Base-by-base conservation (phyloP, 2,797 vertebrate species). In the Chiroxiphia lanceolata region DNA sequence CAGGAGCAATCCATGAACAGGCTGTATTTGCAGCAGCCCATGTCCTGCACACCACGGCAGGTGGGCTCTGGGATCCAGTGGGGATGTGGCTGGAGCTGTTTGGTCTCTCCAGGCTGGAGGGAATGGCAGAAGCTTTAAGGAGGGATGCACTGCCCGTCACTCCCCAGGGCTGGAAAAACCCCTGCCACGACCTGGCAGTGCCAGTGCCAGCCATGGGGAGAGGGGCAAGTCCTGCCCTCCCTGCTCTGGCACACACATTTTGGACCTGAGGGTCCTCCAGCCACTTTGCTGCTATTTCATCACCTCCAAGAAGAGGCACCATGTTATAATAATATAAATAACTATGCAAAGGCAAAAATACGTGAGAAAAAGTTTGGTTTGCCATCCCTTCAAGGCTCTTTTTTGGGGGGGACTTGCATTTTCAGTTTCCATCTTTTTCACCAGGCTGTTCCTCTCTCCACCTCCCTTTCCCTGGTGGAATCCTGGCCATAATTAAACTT, bases 31-130 rank as follows among this genome's bases (percentile, higher is more conserved):
- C 68, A 38, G 60, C 50, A 36, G 45, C 4, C 5, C 3, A 0
- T 10, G 50, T 2, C 64, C 72, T 13, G 53, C 0, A 9, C 29
- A 1, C 4, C 0, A 3, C 4, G 0, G 26, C 50, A 54, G 54
- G 34, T 4, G 81, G 86, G 83, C 67, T 85, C n/a, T 34, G 60
- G 3, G 13, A n/a, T 21, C 4, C 2, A 36, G 59, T 0, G 1
- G 53, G 20, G 36, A 26, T 5, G 3, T 0, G 11, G 25, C 4
- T 4, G 1, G 65, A 26, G 27, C 27, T 38, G 25, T 63, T 72
- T 15, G 63, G 59, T 48, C 53, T 38, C 87, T 76, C 26, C 80
- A 22, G 56, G 40, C 19, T 2, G 1, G 25, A 56, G 53, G 10
- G 47, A 59, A 20, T 0, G 0, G 51, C 61, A 64, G n/a, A 31